These are phyloP conservation scores for Salpingus planirostris DNA, from an alignment of 2,888 invertebrate genomes.

Conservation along the genomic window DNA sequence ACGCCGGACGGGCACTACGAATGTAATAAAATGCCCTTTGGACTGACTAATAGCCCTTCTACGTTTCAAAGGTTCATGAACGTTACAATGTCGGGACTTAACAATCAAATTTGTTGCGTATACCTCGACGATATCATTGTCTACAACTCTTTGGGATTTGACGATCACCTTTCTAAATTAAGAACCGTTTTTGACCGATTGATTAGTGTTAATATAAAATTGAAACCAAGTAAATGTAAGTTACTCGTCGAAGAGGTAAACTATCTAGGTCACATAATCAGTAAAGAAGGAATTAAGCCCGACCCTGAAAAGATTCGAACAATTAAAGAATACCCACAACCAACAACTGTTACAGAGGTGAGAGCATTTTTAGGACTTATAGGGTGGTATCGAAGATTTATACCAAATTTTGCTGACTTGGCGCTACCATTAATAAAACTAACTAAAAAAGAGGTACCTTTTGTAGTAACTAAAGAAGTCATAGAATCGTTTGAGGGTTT, in stretches of 20 bases:
- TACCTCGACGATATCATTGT: conserved; percentile 11
- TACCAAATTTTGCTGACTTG: background rate
- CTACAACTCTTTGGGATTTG: conserved; percentile 1
- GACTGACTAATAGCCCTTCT: conserved; percentile 18
- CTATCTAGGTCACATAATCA: conserved; percentile 14
- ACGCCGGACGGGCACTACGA: conserved; percentile 9
- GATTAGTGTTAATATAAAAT: conserved; percentile 15
- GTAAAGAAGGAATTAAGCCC: conserved; percentile 1
- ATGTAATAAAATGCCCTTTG: conserved; percentile 21
- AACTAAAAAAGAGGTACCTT: background rate
- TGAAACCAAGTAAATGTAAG: conserved; percentile 16
- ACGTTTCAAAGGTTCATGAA: conserved; percentile 23
- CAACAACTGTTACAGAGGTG: conserved; percentile 1
- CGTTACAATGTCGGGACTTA: conserved; percentile 16
- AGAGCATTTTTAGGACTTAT: background rate
- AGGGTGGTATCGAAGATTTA: conserved; percentile 3
- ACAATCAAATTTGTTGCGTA: conserved; percentile 15
- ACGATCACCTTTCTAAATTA: conserved; percentile 4
- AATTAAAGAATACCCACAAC: background rate
- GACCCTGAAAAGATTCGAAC: background rate
- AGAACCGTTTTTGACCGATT: conserved; percentile 11
- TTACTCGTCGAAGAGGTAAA: conserved; percentile 13
- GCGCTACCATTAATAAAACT: background rate
- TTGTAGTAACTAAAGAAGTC: background rate
- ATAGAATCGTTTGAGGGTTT: background rate